A percentile compares a stretch with the other conserved stretches of the same genome.
These are phyloP conservation scores for Lagorchestes hirsutus DNA, from an alignment of 2,797 vertebrate genomes.

Conservation along the genomic window DNA sequence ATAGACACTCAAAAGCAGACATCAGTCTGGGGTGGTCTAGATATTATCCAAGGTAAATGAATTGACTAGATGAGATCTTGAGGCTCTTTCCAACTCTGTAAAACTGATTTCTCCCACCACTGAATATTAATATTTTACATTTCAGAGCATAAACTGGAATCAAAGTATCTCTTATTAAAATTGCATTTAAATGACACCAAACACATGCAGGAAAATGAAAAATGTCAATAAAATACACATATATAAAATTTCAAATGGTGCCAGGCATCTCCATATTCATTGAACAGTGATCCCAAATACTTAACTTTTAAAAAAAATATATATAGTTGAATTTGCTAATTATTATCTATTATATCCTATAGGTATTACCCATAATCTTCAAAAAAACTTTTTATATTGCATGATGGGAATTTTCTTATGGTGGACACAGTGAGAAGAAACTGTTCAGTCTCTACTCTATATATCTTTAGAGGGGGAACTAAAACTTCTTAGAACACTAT, in stretches of 20 bases:
- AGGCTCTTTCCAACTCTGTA: slow-evolving; percentile 44
- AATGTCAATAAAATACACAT: slow-evolving; percentile 50
- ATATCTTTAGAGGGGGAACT: slow-evolving; percentile 41
- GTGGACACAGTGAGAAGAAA: not conserved
- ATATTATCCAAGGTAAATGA: slow-evolving; percentile 36
- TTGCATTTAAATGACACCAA: slow-evolving; percentile 57
- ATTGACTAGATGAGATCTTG: slow-evolving; percentile 32
- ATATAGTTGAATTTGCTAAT: slow-evolving; percentile 35
- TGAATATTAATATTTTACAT: slow-evolving; percentile 37
- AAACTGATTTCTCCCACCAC: slow-evolving; percentile 48
- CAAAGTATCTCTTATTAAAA: slow-evolving; percentile 31
- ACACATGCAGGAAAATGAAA: slow-evolving; percentile 64
- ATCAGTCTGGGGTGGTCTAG: slow-evolving; percentile 4
- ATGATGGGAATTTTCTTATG: not conserved
- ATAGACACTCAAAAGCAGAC: not conserved
- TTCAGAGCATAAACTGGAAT: slow-evolving; percentile 47
- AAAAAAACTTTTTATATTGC: not conserved
- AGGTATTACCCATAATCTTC: not conserved
- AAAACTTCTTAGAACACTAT: slow-evolving; percentile 44
- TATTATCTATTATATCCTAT: not conserved
- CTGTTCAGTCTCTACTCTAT: slow-evolving; percentile 6
- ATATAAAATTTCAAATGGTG: slow-evolving; percentile 61
- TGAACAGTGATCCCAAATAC: slow-evolving; percentile 44
- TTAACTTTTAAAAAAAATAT: slow-evolving; percentile 56
- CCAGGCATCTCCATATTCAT: slow-evolving; percentile 69